A percentile compares a stretch with the other conserved stretches of the same genome.
These are phyloP conservation scores for Drosophila repleta DNA, from an alignment of 1,140 invertebrate species.

Conservation along the genomic window DNA sequence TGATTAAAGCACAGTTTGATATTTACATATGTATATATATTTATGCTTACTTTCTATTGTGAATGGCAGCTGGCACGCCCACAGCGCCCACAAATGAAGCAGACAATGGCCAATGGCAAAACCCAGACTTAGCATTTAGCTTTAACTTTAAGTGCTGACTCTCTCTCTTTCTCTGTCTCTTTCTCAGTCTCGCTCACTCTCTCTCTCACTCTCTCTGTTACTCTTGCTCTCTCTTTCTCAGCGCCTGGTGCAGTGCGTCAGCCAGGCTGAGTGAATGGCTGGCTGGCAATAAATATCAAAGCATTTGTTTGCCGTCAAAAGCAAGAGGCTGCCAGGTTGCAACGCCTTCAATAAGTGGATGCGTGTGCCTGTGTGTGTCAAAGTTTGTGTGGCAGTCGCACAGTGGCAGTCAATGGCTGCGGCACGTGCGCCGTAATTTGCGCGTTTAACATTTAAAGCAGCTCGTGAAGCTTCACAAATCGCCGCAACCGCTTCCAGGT, in stretches of 20 bases:
- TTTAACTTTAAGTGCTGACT: background rate
- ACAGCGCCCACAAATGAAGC: slow-evolving; percentile 13
- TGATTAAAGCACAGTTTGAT: too few species aligned
- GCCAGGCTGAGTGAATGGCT: slow-evolving; percentile 16
- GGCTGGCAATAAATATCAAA: slow-evolving; percentile 77
- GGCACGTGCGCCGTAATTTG: slow-evolving; percentile 77
- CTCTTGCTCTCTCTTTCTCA: background rate
- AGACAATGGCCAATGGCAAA: slow-evolving; percentile 4
- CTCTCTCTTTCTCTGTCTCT: background rate
- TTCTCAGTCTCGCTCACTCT: background rate
- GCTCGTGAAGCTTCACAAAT: slow-evolving; percentile 48
- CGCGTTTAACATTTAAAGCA: slow-evolving; percentile 80
- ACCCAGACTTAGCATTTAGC: slow-evolving; percentile 1
- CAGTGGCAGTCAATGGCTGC: slow-evolving; percentile 55
- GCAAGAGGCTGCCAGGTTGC: slow-evolving; percentile 61
- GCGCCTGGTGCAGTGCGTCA: slow-evolving; percentile 14
- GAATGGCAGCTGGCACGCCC: slow-evolving; percentile 35
- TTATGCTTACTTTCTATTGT: background rate
- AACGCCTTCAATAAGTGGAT: slow-evolving; percentile 52
- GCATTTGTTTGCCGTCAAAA: slow-evolving; percentile 79
- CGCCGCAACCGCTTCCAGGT: slow-evolving; percentile 30
- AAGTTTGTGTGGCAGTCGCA: slow-evolving; percentile 19
- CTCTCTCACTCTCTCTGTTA: background rate
- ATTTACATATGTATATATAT: background rate
- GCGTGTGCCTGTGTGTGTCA: slow-evolving; percentile 29